phyloP scores from a whole-genome alignment of 2,113 vertebrate genomes.

The Egretta garzetta region DNA sequence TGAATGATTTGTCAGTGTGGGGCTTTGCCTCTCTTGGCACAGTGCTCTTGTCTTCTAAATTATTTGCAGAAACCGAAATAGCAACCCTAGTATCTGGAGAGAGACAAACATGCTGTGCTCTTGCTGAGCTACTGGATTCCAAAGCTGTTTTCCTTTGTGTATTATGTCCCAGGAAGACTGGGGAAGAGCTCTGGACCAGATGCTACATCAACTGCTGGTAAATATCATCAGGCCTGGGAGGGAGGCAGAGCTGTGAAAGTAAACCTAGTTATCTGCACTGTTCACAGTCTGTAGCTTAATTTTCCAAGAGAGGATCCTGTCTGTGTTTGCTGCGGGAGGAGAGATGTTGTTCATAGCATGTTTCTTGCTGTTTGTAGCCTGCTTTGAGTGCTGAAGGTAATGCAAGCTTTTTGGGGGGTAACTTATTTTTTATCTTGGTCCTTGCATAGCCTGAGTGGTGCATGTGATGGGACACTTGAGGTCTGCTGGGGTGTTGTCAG shows the following conservation, averaged over 20 bases:
- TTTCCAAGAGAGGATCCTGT: neutral
- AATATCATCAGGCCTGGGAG: neutral
- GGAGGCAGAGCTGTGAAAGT: neutral
- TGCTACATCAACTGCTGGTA: slow-evolving; percentile 2
- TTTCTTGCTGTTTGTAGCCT: neutral
- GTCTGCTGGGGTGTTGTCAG: neutral
- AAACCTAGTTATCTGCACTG: neutral
- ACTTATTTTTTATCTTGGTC: neutral
- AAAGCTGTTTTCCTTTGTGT: neutral
- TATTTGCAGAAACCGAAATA: neutral
- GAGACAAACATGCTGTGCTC: neutral
- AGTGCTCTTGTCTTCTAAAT: neutral
- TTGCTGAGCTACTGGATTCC: slow-evolving; percentile 23
- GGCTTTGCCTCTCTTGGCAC: neutral
- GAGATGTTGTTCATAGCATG: neutral
- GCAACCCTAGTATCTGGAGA: neutral
- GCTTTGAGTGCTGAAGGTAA: neutral
- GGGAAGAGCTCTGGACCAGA: neutral
- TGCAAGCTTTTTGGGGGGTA: rapidly evolving
- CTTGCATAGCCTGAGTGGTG: neutral
- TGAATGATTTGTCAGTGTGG: neutral
- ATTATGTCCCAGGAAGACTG: neutral
- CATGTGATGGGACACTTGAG: neutral
- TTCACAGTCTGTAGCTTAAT: neutral
- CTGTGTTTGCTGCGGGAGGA: neutral